These are phyloP conservation scores for Phenganax stokvisi DNA, from an alignment of 92 coral and sea anemone species.

Conservation along the genomic window DNA sequence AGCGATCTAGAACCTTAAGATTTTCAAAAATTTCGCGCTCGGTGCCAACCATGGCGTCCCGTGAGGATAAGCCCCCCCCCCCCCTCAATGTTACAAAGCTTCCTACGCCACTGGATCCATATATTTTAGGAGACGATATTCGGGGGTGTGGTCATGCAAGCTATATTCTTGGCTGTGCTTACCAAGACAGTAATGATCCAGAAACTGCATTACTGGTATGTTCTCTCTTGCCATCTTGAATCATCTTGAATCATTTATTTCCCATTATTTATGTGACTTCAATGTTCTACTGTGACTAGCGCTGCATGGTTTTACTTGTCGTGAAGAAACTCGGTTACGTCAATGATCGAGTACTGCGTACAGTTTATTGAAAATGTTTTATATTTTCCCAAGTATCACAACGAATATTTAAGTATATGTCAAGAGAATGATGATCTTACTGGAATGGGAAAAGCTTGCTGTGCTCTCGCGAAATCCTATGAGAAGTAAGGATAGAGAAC, in stretches of 20 bases:
- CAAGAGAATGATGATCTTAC: constrained; percentile 80
- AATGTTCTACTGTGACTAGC: no score
- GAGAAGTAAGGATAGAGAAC: constrained; percentile 61
- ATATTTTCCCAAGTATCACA: constrained; percentile 64
- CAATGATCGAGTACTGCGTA: no score
- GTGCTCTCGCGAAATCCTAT: constrained; percentile 88
- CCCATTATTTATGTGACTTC: not conserved
- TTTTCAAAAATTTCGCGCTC: no score
- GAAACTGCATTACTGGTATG: constrained; percentile 93
- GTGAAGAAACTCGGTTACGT: no score
- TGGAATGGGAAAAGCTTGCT: constrained; percentile 98
- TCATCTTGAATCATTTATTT: not conserved
- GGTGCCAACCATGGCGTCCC: no score
- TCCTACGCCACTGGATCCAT: no score
- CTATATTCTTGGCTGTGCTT: constrained; percentile 77
- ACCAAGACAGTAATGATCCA: constrained; percentile 79
- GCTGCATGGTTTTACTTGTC: no score
- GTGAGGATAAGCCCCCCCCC: no score
- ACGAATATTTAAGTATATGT: constrained; percentile 83
- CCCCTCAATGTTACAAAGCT: no score
- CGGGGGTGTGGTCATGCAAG: constrained; percentile 84
- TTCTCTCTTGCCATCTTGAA: not conserved
- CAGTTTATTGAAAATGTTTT: not conserved
- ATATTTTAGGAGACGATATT: constrained; percentile 63
- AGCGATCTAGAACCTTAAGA: no score